These are phyloP conservation scores for Phlogophora meticulosa DNA, from an alignment of 2,888 invertebrate species.

Conservation along the genomic window DNA sequence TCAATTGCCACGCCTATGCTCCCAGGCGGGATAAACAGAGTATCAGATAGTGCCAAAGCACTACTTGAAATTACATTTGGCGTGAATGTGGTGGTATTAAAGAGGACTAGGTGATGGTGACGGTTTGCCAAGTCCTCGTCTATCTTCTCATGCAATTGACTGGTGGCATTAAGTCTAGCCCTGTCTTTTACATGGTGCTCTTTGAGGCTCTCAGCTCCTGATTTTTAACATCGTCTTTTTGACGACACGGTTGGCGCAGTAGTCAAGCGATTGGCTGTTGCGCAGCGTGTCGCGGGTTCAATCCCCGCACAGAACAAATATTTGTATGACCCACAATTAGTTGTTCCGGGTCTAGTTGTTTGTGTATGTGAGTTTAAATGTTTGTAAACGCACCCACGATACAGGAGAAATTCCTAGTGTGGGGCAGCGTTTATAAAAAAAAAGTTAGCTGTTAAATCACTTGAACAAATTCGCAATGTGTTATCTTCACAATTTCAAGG, in stretches of 20 bases:
- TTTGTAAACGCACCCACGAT: too few relatives aligned
- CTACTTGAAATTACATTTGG: conserved; percentile 21
- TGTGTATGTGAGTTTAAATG: too few relatives aligned
- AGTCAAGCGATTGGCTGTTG: too few relatives aligned
- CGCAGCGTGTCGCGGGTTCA: too few relatives aligned
- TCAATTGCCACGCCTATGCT: conserved; percentile 17
- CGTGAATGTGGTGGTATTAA: not conserved
- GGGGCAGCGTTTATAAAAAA: too few relatives aligned
- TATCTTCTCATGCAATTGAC: not conserved
- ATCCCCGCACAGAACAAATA: too few relatives aligned
- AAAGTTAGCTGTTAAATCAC: not conserved
- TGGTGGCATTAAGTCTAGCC: not conserved
- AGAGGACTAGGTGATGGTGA: not conserved
- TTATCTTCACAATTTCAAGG: conserved; percentile 3
- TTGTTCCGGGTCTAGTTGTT: too few relatives aligned
- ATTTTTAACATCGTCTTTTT: not conserved
- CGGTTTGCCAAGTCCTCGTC: not conserved
- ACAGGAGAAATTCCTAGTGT: too few relatives aligned
- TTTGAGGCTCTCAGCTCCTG: not conserved
- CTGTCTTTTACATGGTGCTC: rapidly evolving
- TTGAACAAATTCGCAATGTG: not conserved
- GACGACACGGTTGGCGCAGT: too few relatives aligned
- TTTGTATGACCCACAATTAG: too few relatives aligned
- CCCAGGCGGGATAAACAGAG: not conserved
- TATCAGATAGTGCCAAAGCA: conserved; percentile 4